These are phyloP conservation scores for Lonchura striata DNA, from an alignment of 2,113 vertebrate species.

Conservation along the genomic window DNA sequence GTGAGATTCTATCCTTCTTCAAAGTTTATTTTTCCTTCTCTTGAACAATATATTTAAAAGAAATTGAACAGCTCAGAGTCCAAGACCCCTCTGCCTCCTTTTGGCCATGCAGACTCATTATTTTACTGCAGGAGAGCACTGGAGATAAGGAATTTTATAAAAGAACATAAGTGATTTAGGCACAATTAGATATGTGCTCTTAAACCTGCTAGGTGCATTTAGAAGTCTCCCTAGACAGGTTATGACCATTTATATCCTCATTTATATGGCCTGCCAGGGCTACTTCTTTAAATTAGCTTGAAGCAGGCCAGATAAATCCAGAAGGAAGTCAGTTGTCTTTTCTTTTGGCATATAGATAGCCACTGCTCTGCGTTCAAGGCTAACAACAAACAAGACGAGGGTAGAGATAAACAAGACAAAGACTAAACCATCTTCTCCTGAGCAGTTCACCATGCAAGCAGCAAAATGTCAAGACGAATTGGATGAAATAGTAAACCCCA, in stretches of 20 bases:
- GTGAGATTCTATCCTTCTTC: neutral
- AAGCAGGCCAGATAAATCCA: slow-evolving; percentile 27
- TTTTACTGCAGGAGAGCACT: neutral
- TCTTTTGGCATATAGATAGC: neutral
- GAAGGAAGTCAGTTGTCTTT: slow-evolving; percentile 26
- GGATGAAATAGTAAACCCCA: slow-evolving; percentile 20
- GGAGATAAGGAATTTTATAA: slow-evolving; percentile 24
- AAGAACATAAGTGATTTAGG: slow-evolving; percentile 9
- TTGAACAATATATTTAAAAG: neutral
- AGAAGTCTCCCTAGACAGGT: neutral
- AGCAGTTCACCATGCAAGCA: neutral
- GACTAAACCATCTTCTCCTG: neutral
- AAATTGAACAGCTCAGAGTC: neutral
- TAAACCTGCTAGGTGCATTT: slow-evolving; percentile 32
- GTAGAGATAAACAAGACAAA: neutral
- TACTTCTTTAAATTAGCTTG: slow-evolving; percentile 62
- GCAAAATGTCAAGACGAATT: neutral
- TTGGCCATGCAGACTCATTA: neutral
- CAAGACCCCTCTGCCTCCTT: neutral
- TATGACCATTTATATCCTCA: slow-evolving; percentile 30
- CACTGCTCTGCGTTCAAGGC: slow-evolving; percentile 4
- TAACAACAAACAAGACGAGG: neutral
- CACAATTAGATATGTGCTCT: slow-evolving; percentile 9
- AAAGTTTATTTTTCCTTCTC: neutral
- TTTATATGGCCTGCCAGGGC: slow-evolving; percentile 52